Evolutionary conservation across 2,113 vertebrate species (phyloP).

Genomic region (Prinia subflava): DNA sequence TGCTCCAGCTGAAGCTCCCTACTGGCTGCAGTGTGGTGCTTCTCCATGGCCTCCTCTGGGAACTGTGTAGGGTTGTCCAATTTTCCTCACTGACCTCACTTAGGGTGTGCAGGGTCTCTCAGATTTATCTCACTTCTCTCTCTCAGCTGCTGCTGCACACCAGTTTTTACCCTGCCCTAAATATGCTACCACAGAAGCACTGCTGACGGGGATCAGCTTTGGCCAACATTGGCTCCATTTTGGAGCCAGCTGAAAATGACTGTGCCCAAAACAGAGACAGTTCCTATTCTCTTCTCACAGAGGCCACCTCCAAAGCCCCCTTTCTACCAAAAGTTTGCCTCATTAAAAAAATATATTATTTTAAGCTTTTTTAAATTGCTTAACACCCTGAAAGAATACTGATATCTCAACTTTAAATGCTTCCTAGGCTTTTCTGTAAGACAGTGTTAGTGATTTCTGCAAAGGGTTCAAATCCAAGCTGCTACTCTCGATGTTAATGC

Average conservation of each 20-base stretch:
- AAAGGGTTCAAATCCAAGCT: background rate
- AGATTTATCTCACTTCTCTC: background rate
- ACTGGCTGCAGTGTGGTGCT: background rate
- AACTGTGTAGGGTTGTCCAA: fast-evolving
- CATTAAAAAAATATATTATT: background rate
- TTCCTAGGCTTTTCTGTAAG: background rate
- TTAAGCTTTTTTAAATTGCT: background rate
- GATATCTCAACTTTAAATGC: background rate
- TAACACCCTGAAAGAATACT: background rate
- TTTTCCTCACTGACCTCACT: background rate
- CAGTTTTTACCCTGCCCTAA: background rate
- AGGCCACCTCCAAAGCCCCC: background rate
- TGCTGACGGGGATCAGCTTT: background rate
- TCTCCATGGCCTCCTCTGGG: fast-evolving
- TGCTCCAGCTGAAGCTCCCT: background rate
- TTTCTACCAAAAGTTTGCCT: background rate
- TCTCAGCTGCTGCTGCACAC: background rate
- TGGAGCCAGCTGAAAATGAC: background rate
- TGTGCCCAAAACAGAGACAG: fast-evolving
- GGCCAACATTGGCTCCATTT: background rate
- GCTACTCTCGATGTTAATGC: background rate
- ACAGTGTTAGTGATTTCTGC: background rate
- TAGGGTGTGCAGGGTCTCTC: background rate
- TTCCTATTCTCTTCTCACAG: background rate
- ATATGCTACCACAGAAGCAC: background rate